Conservation (phyloP, 2,113 vertebrate genomes). For the Empidonax traillii region DNA sequence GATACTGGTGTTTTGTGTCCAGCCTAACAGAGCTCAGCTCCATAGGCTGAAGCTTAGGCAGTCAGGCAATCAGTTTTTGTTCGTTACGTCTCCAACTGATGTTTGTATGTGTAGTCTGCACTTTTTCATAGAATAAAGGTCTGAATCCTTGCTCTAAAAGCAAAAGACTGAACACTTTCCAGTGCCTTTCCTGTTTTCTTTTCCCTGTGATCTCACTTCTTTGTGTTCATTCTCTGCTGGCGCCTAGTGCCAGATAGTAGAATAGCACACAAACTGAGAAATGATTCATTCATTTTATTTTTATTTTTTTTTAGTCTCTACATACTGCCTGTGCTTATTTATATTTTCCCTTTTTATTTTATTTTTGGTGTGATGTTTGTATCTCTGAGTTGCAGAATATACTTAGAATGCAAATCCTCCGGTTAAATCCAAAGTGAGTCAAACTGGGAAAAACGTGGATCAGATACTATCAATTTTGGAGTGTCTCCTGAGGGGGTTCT, state of each 20-base stretch:
- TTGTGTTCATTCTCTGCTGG: conserved; percentile 6
- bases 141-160: not conserved
- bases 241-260: not conserved
- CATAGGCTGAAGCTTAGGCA: not conserved
- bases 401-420: not conserved
- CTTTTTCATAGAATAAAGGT: not conserved
- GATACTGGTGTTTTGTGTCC: not conserved
- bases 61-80: not conserved
- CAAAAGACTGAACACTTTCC: not conserved
- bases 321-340: not conserved
- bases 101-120: not conserved
- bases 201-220: not conserved
- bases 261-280: not conserved
- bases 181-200: not conserved
- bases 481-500: not conserved
- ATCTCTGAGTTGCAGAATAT: not conserved
- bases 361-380: not conserved
- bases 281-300: not conserved
- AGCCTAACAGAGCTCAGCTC: not conserved
- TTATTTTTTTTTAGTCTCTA: not conserved
- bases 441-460: not conserved
- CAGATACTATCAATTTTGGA: not conserved
- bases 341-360: accelerated
- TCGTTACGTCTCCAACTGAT: not conserved
- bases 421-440: not conserved